Evolutionary conservation across 2,113 vertebrate species (phyloP).

Genomic region (Hydropotes inermis): DNA sequence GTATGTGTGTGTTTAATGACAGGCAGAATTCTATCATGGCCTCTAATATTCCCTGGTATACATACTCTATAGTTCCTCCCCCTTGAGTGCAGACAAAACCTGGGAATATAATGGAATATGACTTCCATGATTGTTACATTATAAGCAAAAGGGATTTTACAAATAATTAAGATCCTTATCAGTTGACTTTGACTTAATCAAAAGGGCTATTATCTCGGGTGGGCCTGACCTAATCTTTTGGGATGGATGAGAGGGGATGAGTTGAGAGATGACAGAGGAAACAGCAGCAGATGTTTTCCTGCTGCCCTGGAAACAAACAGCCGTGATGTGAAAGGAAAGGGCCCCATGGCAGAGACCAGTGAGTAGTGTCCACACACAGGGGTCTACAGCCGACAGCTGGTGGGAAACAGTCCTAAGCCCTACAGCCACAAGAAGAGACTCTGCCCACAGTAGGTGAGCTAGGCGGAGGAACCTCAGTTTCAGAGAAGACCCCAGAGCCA

Average conservation of each 20-base stretch:
- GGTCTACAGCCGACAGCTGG: not conserved
- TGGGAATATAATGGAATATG: not conserved
- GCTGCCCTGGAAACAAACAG: not conserved
- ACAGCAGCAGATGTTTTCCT: not conserved
- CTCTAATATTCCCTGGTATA: not conserved
- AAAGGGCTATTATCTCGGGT: not conserved
- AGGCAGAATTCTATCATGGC: not conserved
- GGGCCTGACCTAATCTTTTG: not conserved
- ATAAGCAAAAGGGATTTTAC: not conserved
- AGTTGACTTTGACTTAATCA: not conserved
- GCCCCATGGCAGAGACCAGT: not conserved
- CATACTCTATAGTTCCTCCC: not conserved
- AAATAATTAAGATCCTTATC: not conserved
- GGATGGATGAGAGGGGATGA: not conserved
- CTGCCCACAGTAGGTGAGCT: not conserved
- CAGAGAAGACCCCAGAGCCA: not conserved
- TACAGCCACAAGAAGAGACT: not conserved
- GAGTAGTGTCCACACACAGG: too few species aligned
- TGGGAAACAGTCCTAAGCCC: not conserved
- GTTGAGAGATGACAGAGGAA: not conserved
- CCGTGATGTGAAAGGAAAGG: not conserved
- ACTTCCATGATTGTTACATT: not conserved
- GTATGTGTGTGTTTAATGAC: not conserved
- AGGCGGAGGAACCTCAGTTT: not conserved
- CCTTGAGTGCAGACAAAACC: not conserved